A percentile compares a stretch with the other conserved stretches of the same genome.
These are phyloP conservation scores for Alitta virens DNA, from an alignment of 2,888 invertebrate species.

Conservation along the genomic window DNA sequence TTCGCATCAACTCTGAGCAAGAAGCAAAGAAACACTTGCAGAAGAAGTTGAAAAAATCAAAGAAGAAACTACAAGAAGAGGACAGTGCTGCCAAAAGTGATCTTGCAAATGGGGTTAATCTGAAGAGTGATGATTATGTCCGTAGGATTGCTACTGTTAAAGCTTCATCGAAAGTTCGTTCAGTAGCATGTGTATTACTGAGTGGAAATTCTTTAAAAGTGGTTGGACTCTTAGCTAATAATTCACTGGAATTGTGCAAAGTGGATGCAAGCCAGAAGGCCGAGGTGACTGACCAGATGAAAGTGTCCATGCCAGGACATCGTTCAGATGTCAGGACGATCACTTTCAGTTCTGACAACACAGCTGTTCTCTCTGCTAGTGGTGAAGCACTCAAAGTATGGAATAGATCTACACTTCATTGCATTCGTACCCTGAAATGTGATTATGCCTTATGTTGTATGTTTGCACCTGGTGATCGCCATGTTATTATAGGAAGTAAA, in stretches of 20 bases:
- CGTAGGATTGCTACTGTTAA: conserved; percentile 68
- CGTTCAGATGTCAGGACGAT: conserved; percentile 84
- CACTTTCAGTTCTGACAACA: conserved; percentile 85
- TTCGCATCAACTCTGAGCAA: conserved; percentile 74
- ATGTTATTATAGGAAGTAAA: conserved; percentile 83
- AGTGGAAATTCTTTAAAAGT: conserved; percentile 9
- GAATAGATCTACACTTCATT: conserved; percentile 72
- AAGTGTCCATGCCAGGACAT: conserved; percentile 77
- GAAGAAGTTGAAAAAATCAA: conserved; percentile 74
- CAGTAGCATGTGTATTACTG: conserved; percentile 28
- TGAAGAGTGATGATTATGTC: conserved; percentile 72
- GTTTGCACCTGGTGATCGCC: conserved; percentile 88
- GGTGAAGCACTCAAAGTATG: conserved; percentile 88
- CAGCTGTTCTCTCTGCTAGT: conserved; percentile 82
- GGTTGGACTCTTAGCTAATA: conserved; percentile 64
- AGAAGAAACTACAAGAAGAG: conserved; percentile 30
- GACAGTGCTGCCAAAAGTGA: conserved; percentile 31
- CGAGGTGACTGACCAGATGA: conserved; percentile 11
- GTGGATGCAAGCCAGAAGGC: conserved; percentile 45
- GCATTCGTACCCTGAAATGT: conserved; percentile 70
- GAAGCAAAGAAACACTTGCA: conserved; percentile 70
- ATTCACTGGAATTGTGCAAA: conserved; percentile 71
- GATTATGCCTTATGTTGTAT: conserved; percentile 71
- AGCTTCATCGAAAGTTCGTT: conserved; percentile 39
- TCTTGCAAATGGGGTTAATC: conserved; percentile 19